Base-by-base conservation (phyloP, 1,140 invertebrate genomes). In the Potamilus streckersoni region DNA sequence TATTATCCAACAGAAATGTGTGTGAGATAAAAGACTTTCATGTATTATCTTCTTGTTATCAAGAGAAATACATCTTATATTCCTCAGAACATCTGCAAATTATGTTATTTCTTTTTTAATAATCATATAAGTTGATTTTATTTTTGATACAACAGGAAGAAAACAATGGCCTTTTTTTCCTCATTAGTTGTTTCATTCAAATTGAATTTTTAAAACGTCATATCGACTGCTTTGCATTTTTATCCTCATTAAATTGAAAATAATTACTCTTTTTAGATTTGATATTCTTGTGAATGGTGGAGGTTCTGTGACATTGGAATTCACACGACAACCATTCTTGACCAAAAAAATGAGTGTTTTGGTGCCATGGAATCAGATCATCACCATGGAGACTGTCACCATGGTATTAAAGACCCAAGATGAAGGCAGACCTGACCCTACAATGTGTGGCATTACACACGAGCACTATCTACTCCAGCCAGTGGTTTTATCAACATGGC, bases 251-350 rank as follows among this genome's bases (percentile, higher is more conserved):
- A 3, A 15, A n/a, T 16, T 55, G 19, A 63, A 56, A 15, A 11
- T 60, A 72, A 63, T 74, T 70, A 55, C 31, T 15, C 59, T 67
- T 83, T 88, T 81, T 88, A 98, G 96, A 94, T 99, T 99, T 91
- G 97, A 99, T 90, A 92, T 99, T 11, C 92, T 99, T 83, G 97
- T 99, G 19, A 99, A 99, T 90, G 97, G 98, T 13, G 97, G 97
- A 13, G 97, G 97, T 0, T 96, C 97, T 0, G 96, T 99, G 0
- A 98, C 95, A 0, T 90, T 99, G 17, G 95, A 97, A 86, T 98
- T 99, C 85, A 96, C 97, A 69, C 92, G 97, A 74, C 94, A 95
- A 59, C 97, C 97, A 0, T 98, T 98, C 89, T 94, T 95, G 68
- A 93, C 95, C 1, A 94, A 96, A 79, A 95, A 93, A n/a, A 93